phyloP scores from a whole-genome alignment of 2,888 invertebrate genomes.

The Therioaphis trifolii region DNA sequence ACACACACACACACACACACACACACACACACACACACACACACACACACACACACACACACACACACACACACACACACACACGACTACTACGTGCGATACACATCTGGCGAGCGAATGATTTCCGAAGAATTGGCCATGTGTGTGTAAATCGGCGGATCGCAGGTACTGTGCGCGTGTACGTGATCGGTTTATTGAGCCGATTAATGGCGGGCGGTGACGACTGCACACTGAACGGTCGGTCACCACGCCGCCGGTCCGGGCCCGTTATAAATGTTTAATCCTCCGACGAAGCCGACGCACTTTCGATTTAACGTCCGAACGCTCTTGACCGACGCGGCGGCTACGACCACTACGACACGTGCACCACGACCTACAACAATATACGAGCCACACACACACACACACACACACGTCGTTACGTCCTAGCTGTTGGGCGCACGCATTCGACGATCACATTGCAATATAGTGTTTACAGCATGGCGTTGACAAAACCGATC shows the following conservation, averaged over 20 bases:
- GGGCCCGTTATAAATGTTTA: slow-evolving; percentile 39
- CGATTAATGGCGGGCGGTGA: not conserved
- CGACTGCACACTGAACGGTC: not conserved
- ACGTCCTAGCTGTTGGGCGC: no score
- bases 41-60: no score
- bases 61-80: no score
- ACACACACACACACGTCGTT: not conserved
- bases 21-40: no score
- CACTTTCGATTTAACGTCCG: slow-evolving; percentile 51
- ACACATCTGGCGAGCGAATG: not conserved
- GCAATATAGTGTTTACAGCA: not conserved
- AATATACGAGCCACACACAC: no score
- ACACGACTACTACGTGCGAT: not conserved
- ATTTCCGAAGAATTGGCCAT: not conserved
- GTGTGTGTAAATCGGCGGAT: not conserved
- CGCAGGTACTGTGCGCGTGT: no score
- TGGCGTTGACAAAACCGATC: not conserved
- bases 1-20: no score
- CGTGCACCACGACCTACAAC: not conserved
- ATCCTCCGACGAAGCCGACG: not conserved
- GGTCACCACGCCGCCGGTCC: no score
- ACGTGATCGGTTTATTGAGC: slow-evolving; percentile 45
- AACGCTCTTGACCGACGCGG: no score
- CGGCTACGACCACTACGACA: no score
- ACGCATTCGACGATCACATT: not conserved